These are phyloP conservation scores for Desmophyllum pertusum DNA, from an alignment of 92 coral and sea anemone species.

Conservation along the genomic window DNA sequence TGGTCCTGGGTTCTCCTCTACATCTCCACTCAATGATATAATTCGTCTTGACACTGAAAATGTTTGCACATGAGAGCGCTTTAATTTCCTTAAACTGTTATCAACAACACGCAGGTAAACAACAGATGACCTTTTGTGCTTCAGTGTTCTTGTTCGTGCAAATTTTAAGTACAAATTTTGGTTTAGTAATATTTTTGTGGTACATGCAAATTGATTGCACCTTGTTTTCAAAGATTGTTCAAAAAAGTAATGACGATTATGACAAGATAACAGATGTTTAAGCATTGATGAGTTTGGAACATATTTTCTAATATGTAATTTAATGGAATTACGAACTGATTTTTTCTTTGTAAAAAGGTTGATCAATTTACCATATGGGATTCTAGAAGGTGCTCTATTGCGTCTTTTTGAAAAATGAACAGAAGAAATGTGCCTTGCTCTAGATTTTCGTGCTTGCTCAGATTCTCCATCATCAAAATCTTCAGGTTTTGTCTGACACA, in stretches of 20 bases:
- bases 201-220: not conserved
- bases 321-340: too few relatives aligned
- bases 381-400: too few relatives aligned
- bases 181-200: not conserved
- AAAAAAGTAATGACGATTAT: not conserved
- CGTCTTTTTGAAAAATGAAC: too few relatives aligned
- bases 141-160: slow-evolving; percentile 29
- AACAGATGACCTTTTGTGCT: slow-evolving; percentile 30
- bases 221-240: not conserved
- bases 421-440: too few relatives aligned
- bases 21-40: slow-evolving; percentile 34
- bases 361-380: too few relatives aligned
- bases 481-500: too few relatives aligned
- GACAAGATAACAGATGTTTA: slow-evolving; percentile 31
- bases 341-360: too few relatives aligned
- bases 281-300: slow-evolving; percentile 41
- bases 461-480: too few relatives aligned
- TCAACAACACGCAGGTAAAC: slow-evolving; percentile 13
- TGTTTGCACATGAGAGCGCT: slow-evolving; percentile 21
- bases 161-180: slow-evolving; percentile 6
- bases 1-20: slow-evolving; percentile 37
- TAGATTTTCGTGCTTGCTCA: too few relatives aligned
- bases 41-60: slow-evolving; percentile 28
- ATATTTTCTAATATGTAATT: too few relatives aligned
- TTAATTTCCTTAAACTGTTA: slow-evolving; percentile 27